phyloP scores from a whole-genome alignment of 1,140 invertebrate species.

The Dinoponera quadriceps region DNA sequence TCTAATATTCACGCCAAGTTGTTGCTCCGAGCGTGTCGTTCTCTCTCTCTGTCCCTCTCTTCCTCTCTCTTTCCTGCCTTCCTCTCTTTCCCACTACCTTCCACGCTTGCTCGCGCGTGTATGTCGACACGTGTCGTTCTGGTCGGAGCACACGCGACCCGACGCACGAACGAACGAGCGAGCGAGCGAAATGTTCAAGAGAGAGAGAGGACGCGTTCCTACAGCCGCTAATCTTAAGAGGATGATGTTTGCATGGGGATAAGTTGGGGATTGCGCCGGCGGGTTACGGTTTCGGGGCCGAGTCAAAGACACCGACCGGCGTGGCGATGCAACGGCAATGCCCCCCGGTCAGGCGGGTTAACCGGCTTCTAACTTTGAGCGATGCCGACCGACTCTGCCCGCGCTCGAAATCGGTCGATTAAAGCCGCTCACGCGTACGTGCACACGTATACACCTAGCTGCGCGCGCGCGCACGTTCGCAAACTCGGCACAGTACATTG shows the following conservation, averaged over 20 bases:
- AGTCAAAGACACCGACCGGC: slow-evolving; percentile 54
- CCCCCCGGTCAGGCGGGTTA: slow-evolving; percentile 55
- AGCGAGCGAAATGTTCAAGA: background rate
- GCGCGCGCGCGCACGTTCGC: background rate
- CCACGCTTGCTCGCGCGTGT: background rate
- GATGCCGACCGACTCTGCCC: slow-evolving; percentile 7
- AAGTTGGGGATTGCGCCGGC: slow-evolving; percentile 4
- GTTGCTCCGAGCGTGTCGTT: slow-evolving; percentile 29
- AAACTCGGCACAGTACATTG: slow-evolving; percentile 24
- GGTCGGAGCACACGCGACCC: background rate
- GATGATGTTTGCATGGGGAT: slow-evolving; percentile 14
- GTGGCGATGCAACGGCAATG: slow-evolving; percentile 41
- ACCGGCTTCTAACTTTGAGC: slow-evolving; percentile 62
- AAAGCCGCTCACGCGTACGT: slow-evolving; percentile 18
- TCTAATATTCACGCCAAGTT: slow-evolving; percentile 57
- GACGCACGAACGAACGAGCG: background rate
- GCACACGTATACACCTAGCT: background rate
- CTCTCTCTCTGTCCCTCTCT: background rate
- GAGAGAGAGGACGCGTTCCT: background rate
- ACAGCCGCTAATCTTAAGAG: slow-evolving; percentile 47
- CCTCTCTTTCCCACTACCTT: too few species aligned
- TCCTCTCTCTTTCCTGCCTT: too few species aligned
- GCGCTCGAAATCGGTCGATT: slow-evolving; percentile 57
- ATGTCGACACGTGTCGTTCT: background rate
- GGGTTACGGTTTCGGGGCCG: slow-evolving; percentile 24